Percentiles rank a stretch among this genome's conserved stretches.
These are phyloP conservation scores for Oenanthe melanoleuca DNA, from an alignment of 2,113 vertebrate species.

Conservation along the genomic window DNA sequence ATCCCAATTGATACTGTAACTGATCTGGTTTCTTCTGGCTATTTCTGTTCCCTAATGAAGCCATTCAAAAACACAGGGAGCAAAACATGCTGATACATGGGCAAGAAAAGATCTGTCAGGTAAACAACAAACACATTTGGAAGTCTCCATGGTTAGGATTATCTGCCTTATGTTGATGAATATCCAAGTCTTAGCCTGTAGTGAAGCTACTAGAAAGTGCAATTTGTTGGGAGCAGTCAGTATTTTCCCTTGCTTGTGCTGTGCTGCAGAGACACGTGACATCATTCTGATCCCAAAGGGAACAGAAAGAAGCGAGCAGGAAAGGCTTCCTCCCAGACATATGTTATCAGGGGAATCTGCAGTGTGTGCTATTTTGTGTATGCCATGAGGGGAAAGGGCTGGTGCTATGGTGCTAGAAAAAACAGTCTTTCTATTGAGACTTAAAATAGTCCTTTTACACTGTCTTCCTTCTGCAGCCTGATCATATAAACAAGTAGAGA, in stretches of 20 bases:
- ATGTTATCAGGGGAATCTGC: fast-evolving
- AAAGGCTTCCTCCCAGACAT: neutral
- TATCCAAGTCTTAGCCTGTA: neutral
- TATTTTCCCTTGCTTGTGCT: neutral
- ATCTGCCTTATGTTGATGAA: neutral
- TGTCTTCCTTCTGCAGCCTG: neutral
- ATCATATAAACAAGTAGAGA: neutral
- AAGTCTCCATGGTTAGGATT: neutral
- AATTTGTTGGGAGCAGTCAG: neutral
- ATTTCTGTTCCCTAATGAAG: neutral
- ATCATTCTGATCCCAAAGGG: neutral
- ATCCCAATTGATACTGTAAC: neutral
- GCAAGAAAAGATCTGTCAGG: neutral
- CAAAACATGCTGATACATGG: fast-evolving
- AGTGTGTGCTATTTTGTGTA: neutral
- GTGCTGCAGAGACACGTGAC: neutral
- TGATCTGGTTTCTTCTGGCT: neutral
- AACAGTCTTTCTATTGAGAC: neutral
- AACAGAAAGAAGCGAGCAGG: neutral
- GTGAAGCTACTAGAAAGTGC: neutral
- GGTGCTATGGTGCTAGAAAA: neutral
- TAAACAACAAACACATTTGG: neutral
- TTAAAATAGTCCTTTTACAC: neutral
- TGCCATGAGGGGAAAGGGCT: neutral
- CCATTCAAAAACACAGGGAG: neutral